A percentile compares a stretch with the other conserved stretches of the same genome.
phyloP scores from a whole-genome alignment of 2,113 vertebrate species.

The Crotalus tigris region DNA sequence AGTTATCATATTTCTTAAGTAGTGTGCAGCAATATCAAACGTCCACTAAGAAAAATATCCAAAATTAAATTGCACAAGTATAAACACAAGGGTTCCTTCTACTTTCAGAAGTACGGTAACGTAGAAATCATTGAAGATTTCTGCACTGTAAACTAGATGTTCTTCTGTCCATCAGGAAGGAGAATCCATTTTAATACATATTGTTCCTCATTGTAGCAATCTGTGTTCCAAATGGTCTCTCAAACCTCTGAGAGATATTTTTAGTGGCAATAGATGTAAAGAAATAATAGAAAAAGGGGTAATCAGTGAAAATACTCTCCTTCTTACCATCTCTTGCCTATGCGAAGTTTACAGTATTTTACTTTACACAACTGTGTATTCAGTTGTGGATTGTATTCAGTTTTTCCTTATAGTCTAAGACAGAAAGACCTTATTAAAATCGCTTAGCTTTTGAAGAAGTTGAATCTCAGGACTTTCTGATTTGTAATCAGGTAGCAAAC shows the following conservation, averaged over 20 bases:
- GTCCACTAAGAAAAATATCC: neutral
- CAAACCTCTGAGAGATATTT: neutral
- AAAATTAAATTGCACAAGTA: neutral
- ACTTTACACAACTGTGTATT: neutral
- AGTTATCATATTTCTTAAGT: neutral
- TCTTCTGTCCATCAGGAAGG: no score
- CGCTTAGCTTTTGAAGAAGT: neutral
- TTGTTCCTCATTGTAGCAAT: neutral
- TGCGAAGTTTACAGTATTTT: neutral
- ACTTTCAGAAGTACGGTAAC: neutral
- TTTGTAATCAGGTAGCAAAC: neutral
- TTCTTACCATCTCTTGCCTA: neutral
- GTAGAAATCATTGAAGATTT: neutral
- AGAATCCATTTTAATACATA: neutral
- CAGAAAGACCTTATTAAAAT: neutral
- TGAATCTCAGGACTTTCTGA: neutral
- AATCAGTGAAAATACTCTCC: neutral
- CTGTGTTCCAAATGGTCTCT: neutral
- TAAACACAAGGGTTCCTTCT: neutral
- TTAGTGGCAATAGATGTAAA: neutral
- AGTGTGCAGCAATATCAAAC: neutral
- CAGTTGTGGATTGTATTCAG: neutral
- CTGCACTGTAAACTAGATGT: neutral
- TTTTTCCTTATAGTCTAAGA: neutral
- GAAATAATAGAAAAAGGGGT: neutral